Evolutionary conservation across 2,888 invertebrate genomes (phyloP).

Genomic region (Pinctada fucata): DNA sequence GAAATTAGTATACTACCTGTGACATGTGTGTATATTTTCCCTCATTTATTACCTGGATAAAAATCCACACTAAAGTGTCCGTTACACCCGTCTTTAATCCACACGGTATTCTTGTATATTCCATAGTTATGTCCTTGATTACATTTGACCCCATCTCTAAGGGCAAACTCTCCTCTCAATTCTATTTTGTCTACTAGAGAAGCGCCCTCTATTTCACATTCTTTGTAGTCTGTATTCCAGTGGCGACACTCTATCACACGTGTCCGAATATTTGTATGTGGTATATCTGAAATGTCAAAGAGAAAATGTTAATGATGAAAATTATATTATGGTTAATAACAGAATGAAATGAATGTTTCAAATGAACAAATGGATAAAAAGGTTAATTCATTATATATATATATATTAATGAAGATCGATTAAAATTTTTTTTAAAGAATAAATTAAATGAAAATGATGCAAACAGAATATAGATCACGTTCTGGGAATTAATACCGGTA

Average conservation of each 20-base stretch:
- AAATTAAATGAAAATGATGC: too few relatives aligned
- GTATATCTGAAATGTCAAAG: slow-evolving; percentile 12
- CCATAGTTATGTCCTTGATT: slow-evolving; percentile 36
- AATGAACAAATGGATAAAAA: too few relatives aligned
- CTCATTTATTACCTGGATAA: slow-evolving; percentile 29
- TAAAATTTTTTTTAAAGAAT: too few relatives aligned
- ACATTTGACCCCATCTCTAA: slow-evolving; percentile 1
- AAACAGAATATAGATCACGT: too few relatives aligned
- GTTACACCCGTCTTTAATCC: slow-evolving; percentile 37
- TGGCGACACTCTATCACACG: slow-evolving; percentile 31
- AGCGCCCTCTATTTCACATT: slow-evolving; percentile 36
- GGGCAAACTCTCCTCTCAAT: slow-evolving; percentile 18
- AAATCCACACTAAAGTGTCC: slow-evolving; percentile 34
- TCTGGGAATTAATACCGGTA: too few relatives aligned
- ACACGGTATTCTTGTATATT: slow-evolving; percentile 33
- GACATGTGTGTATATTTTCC: too few relatives aligned
- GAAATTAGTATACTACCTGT: too few relatives aligned
- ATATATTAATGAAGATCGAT: too few relatives aligned
- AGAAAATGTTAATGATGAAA: not conserved
- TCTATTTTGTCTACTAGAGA: slow-evolving; percentile 27
- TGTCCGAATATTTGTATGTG: slow-evolving; percentile 1
- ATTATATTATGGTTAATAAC: too few relatives aligned
- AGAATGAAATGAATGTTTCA: too few relatives aligned
- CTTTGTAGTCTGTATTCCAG: slow-evolving; percentile 26
- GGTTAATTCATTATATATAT: too few relatives aligned